A percentile compares a stretch with the other conserved stretches of the same genome.
Evolutionary conservation across 2,888 invertebrate species (phyloP).

Genomic region (Octodonta nipae): DNA sequence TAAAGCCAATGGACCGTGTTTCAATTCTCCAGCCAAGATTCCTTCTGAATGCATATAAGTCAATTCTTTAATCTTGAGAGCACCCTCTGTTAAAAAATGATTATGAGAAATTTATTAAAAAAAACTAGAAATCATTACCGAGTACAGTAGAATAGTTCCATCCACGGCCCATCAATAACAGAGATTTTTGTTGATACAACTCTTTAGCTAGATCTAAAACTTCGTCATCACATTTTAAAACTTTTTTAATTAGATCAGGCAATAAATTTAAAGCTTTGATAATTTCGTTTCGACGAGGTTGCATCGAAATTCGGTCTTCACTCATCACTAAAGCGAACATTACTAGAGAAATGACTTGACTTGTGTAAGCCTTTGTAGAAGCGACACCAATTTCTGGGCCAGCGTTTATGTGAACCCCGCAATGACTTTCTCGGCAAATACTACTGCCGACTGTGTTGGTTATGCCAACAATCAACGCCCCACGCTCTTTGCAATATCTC

Average conservation of each 20-base stretch:
- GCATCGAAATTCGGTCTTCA: constrained; percentile 90
- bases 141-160: constrained; percentile 98
- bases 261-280: constrained; percentile 59
- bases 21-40: constrained; percentile 96
- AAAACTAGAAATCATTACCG: no score
- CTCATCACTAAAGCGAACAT: constrained; percentile 98
- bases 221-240: constrained; percentile 73
- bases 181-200: constrained; percentile 81
- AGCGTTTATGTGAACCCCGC: constrained; percentile 98
- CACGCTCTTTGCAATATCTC: constrained; percentile 91
- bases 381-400: constrained; percentile 99
- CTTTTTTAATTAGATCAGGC: constrained; percentile 78
- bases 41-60: constrained; percentile 99
- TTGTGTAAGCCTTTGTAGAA: constrained; percentile 98
- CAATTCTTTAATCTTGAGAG: no score
- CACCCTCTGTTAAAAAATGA: constrained; percentile 58
- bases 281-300: constrained; percentile 64
- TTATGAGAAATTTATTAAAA: constrained; percentile 5
- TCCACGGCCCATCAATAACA: constrained; percentile 96
- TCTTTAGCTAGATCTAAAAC: constrained; percentile 79
- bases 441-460: constrained; percentile 98
- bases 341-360: constrained; percentile 94
- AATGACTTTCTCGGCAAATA: constrained; percentile 98
- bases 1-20: constrained; percentile 95
- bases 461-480: constrained; percentile 93